Base-by-base conservation (phyloP, 2,113 vertebrate genomes). In the Sprattus sprattus region DNA sequence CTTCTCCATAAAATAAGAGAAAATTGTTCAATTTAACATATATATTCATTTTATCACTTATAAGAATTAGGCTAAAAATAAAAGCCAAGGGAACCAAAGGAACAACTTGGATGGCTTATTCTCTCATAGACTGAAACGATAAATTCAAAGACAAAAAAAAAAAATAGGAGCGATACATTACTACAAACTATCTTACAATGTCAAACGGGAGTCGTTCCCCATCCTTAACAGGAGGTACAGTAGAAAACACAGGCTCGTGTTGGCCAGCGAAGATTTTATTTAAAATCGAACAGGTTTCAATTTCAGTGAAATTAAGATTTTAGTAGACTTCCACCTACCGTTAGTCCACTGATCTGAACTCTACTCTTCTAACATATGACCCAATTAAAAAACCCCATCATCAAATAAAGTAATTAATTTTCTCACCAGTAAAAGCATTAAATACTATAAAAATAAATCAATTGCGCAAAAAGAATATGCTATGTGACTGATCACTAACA, bases 361-460 rank as follows among this genome's bases (percentile, higher is more conserved):
- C 25, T 32, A 78, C 25, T 39, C 71, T 87, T 92, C 87, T 82
- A 90, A 84, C 88, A 87, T 89, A 86, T 88, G 22, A 52, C 88
- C 87, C 86, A 86, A 86, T 87, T 60, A 89, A 67, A 83, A 54
- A 60, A 84, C 82, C 67, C 88, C 85, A 90, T 88, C 86, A 89
- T 83, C 87, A 91, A 93, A 92, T 90, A 92, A 93, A 91, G 93
- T 86, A 87, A 88, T 91, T 91, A 90, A 92, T 78, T 64, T 88
- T 90, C 85, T 90, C 92, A 92, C 88, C 88, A 89, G 32, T 16
- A 39, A 78, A 89, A 89, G 50, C 7, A 86, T 92, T 95, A 94
- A 95, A 93, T 94, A 92, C 90, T 95, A 93, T 93, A 94, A 95
- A 96, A 95, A 95, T 93, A 94, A 96, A 94, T 86, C 88, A 92